Evolutionary conservation across 2,888 invertebrate species (phyloP).

Genomic region (Melieria picta): DNA sequence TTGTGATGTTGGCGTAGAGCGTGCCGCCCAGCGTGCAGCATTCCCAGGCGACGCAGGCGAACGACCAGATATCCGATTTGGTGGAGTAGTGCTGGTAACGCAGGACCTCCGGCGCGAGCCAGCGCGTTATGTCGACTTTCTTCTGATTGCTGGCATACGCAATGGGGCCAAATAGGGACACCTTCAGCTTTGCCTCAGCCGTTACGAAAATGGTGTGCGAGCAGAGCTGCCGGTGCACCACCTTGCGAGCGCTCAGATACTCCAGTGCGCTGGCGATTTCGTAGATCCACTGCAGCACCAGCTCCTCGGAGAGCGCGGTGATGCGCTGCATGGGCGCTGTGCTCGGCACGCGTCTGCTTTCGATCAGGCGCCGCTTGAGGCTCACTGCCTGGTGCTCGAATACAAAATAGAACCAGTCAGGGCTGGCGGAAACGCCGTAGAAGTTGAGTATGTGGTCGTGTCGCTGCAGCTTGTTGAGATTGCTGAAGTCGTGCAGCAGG

Average conservation of each 20-base stretch:
- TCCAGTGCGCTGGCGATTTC: slow-evolving; percentile 79
- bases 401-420: slow-evolving; percentile 78
- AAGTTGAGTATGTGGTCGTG: slow-evolving; percentile 79
- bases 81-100: slow-evolving; percentile 75
- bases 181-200: slow-evolving; percentile 75
- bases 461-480: slow-evolving; percentile 75
- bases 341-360: slow-evolving; percentile 68
- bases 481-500: slow-evolving; percentile 77
- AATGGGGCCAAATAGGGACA: slow-evolving; percentile 80
- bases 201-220: slow-evolving; percentile 77
- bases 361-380: slow-evolving; percentile 77
- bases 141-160: slow-evolving; percentile 72
- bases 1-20: slow-evolving; percentile 76
- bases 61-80: slow-evolving; percentile 86
- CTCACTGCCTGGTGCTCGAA: slow-evolving; percentile 75
- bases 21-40: slow-evolving; percentile 82
- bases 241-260: slow-evolving; percentile 73
- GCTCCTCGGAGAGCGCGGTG: slow-evolving; percentile 72
- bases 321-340: slow-evolving; percentile 64
- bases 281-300: slow-evolving; percentile 72
- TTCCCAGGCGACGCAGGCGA: slow-evolving; percentile 85
- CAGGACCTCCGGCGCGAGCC: slow-evolving; percentile 83
- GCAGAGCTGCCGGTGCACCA: slow-evolving; percentile 79
- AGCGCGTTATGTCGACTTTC: slow-evolving; percentile 79
- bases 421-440: slow-evolving; percentile 82